Base-by-base conservation (phyloP, 2,797 vertebrate genomes). In the Craterocephalus amniculus region DNA sequence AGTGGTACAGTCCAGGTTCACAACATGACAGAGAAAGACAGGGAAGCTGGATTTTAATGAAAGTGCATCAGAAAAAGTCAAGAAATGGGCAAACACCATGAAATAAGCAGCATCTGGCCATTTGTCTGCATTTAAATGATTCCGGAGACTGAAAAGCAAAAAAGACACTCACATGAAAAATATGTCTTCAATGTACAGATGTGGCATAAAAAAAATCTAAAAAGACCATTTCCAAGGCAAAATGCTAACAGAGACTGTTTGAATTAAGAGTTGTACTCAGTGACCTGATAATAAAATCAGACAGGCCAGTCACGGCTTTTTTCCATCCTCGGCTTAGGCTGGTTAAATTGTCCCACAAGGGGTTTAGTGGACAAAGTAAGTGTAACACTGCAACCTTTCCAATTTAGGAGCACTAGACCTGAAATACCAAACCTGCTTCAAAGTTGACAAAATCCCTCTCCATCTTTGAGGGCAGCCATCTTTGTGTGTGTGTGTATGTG, bases 321-420 rank as follows among this genome's bases (percentile, higher is more conserved):
- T 76, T 70, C 27, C 32, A 35, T 67, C 45, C 63, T 76, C 54
- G 13, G 70, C 52, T 84, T 57, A 36, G 14, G 75, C 43, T 43
- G 18, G 32, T 40, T 81, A 66, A 85, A 77, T 78, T 80, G 56
- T 34, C 54, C 35, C 58, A 79, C 55, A 38, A 67, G 67, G 63
- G 67, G 69, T 71, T 76, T 74, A 6, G 59, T 61, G 72, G 77
- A 73, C 58, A 84, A 83, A 86, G 66, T 60, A 81, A 78, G 48
- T 72, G 38, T 35, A 85, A 74, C 72, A 70, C 54, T 62, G 63
- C 59, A 64, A 79, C 80, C 79, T 83, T 84, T 83, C 35, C 72
- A 81, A 85, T 88, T 78, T 86, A 81, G 55, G 76, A 58, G 72
- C 76, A 83, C 24, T 40, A 43, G 70, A 85, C 75, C 83, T 83